Conservation (phyloP, 2,797 vertebrate genomes). For the Pteronotus mesoamericanus region DNA sequence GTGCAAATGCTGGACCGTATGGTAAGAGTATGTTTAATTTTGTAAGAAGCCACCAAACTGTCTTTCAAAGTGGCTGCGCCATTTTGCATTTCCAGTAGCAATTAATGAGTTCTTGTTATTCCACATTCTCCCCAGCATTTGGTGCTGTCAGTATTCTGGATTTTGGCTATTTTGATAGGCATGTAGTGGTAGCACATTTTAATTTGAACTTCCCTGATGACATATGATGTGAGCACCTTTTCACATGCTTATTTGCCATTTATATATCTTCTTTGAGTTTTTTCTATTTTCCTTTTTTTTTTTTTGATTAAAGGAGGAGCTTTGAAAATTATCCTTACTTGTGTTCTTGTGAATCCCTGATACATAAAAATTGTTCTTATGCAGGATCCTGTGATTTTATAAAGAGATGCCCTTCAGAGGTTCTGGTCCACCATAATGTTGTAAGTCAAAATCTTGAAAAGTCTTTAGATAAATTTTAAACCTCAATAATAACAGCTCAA, state of each 20-base stretch:
- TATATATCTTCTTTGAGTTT: background rate
- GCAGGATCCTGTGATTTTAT: background rate
- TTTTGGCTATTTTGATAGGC: background rate
- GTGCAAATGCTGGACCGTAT: background rate
- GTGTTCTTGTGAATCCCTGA: background rate
- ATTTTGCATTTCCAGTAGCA: background rate
- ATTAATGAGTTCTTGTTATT: background rate
- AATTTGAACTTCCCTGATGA: background rate
- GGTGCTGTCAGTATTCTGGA: background rate
- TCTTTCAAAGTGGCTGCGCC: background rate
- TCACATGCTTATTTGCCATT: background rate
- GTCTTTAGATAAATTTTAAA: background rate
- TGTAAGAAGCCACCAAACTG: background rate
- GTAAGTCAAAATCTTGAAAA: background rate
- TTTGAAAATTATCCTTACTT: background rate
- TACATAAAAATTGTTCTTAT: background rate
- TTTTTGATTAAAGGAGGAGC: background rate
- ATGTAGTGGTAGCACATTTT: background rate
- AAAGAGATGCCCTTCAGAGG: background rate
- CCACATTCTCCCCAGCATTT: background rate
- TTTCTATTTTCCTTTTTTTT: background rate
- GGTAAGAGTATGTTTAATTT: background rate
- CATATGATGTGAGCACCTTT: background rate
- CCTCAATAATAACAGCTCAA: background rate
- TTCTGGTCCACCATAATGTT: background rate